These are phyloP conservation scores for Theristus sp. DNA, from an alignment of 2,888 invertebrate genomes.

Conservation along the genomic window DNA sequence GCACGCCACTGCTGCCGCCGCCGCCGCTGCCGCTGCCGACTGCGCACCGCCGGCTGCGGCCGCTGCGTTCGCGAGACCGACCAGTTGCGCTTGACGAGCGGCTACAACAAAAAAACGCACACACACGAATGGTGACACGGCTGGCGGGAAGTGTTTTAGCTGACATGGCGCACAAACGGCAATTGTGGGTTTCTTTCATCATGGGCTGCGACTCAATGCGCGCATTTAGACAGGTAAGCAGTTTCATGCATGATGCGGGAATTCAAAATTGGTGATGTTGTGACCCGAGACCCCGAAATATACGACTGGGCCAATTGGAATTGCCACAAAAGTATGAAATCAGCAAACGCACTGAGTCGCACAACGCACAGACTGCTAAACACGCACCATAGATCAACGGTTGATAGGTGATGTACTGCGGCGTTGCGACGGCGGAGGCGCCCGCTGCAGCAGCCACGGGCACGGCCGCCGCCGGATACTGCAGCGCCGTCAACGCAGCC, in stretches of 20 bases:
- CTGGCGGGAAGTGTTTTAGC: background rate
- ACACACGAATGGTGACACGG: background rate
- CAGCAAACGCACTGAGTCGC: no score
- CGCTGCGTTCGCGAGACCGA: constrained; percentile 7
- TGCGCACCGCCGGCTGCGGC: constrained; percentile 1
- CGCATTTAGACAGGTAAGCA: no score
- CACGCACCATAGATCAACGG: no score
- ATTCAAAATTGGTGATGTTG: background rate
- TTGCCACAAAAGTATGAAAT: no score
- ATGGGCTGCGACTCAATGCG: no score
- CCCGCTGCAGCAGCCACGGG: constrained; percentile 6
- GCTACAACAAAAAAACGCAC: background rate
- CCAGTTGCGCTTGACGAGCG: constrained; percentile 10
- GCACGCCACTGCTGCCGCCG: constrained; percentile 6
- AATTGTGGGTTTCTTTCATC: no score
- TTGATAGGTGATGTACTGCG: constrained; percentile 19
- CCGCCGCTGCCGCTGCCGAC: background rate
- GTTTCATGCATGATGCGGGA: no score
- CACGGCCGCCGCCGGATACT: background rate
- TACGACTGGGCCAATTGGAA: constrained; percentile 4
- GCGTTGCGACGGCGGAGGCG: constrained; percentile 9
- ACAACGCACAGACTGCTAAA: constrained; percentile 11
- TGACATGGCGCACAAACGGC: background rate
- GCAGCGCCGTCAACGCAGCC: background rate
- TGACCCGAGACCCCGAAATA: background rate